Conservation (phyloP, 2,797 vertebrate species). For the Crax fasciolata region DNA sequence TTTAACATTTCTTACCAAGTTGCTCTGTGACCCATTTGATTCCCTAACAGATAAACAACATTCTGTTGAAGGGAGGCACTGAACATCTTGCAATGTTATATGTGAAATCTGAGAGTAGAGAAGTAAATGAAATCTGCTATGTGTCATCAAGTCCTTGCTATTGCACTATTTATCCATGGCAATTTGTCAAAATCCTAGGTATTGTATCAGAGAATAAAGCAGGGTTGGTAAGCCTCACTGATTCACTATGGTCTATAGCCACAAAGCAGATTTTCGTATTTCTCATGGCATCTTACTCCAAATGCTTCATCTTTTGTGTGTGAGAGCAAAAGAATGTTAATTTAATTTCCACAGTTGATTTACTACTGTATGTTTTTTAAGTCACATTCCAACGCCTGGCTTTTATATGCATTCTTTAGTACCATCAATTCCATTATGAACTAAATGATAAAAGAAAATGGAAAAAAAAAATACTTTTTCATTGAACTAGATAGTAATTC, state of each 20-base stretch:
- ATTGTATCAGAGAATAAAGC: slow-evolving; percentile 60
- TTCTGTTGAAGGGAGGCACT: background rate
- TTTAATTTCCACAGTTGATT: slow-evolving; percentile 34
- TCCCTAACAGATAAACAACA: background rate
- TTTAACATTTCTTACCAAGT: background rate
- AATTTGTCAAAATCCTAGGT: slow-evolving; percentile 46
- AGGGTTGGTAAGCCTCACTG: slow-evolving; percentile 24
- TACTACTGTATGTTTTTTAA: background rate
- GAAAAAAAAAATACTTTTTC: background rate
- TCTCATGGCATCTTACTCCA: slow-evolving; percentile 14
- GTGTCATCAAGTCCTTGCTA: background rate
- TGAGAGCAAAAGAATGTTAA: slow-evolving; percentile 2
- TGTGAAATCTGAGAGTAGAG: background rate
- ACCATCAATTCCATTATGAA: background rate
- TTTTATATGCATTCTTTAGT: background rate
- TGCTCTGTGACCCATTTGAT: background rate
- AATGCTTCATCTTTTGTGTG: background rate
- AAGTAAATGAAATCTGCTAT: background rate
- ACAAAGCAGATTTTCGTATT: slow-evolving; percentile 17
- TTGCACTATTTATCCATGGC: background rate
- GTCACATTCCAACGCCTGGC: background rate
- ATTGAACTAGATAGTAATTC: slow-evolving; percentile 28
- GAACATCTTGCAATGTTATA: background rate
- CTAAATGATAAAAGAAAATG: slow-evolving; percentile 11
- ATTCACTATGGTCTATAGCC: slow-evolving; percentile 6